phyloP scores from a whole-genome alignment of 92 coral and sea anemone genomes.

The Porites divaricata region DNA sequence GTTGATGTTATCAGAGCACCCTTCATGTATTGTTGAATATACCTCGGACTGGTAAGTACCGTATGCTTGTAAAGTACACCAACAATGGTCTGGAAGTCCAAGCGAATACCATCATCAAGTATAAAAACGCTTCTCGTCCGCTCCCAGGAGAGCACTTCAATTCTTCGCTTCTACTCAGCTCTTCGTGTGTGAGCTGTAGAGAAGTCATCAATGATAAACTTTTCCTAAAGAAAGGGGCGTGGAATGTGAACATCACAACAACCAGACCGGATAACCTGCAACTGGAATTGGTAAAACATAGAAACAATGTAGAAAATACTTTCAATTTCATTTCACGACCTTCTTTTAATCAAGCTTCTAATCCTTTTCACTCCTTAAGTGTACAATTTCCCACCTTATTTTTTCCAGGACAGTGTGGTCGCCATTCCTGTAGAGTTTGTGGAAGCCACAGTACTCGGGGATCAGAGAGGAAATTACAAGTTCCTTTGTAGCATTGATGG shows the following conservation, averaged over 20 bases:
- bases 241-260: conserved; percentile 23
- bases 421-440: conserved; percentile 73
- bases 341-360: background rate
- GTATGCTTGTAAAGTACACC: conserved; percentile 52
- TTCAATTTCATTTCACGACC: background rate
- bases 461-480: background rate
- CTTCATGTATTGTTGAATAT: conserved; percentile 58
- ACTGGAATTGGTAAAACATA: conserved; percentile 25
- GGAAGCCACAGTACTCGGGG: conserved; percentile 38
- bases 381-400: background rate
- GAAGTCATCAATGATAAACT: background rate
- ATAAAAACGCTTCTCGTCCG: conserved; percentile 8
- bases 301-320: too few species aligned
- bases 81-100: conserved; percentile 5
- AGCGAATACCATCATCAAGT: background rate
- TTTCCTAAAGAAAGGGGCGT: conserved; percentile 17
- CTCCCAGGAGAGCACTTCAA: background rate
- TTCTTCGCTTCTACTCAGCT: background rate
- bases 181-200: background rate
- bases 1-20: conserved; percentile 32
- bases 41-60: conserved; percentile 68
- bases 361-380: too few species aligned
- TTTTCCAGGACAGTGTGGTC: conserved; percentile 57
- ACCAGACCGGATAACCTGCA: background rate
- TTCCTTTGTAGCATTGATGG: conserved; percentile 54